Base-by-base conservation (phyloP, 2,797 vertebrate species). In the Acrossocheilus wenchowensis region DNA sequence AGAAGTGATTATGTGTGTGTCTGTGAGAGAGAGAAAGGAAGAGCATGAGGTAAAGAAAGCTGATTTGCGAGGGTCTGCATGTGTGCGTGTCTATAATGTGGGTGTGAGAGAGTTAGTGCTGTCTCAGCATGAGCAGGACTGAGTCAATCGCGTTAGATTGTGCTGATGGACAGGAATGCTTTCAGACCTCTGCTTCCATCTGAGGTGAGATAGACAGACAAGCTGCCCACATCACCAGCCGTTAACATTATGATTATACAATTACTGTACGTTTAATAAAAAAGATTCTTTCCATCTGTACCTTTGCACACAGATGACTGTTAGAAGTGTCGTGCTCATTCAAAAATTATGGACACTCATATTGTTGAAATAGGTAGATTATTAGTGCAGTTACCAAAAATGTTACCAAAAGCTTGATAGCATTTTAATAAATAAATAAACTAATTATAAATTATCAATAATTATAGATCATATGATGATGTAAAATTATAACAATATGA, bases 141-240 rank as follows among this genome's bases (percentile, higher is more conserved):
- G 87, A 89, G 89, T 91, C 87, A 90, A 90, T 92, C 68, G 82
- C 90, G 88, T 81, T 80, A 83, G 81, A 91, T 88, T 87, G 85
- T 41, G 86, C 64, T 92, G 92, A 94, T 86, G 86, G 89, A 92
- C 87, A 90, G 88, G 89, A 93, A 93, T 92, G 91, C 88, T 91
- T 91, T 92, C 77, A 90, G 84, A 82, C 73, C 52, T 11, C 83
- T 45, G 80, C 86, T 86, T 83, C 82, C 82, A 78, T 82, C 12
- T 82, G 15, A 72, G 26, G 71, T 81, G 64, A 72, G 73, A 77
- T 66, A 3, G 50, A 69, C 62, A 86, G 83, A 85, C 83, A 80
- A 60, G 85, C n/a, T 43, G 14, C 36, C 54, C 54, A 60, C 72
- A 66, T 50, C 74, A 73, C 68, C 60, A 79, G 41, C 74, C n/a